A percentile compares a stretch with the other conserved stretches of the same genome.
phyloP scores from a whole-genome alignment of 2,113 vertebrate species.

The Lota lota region DNA sequence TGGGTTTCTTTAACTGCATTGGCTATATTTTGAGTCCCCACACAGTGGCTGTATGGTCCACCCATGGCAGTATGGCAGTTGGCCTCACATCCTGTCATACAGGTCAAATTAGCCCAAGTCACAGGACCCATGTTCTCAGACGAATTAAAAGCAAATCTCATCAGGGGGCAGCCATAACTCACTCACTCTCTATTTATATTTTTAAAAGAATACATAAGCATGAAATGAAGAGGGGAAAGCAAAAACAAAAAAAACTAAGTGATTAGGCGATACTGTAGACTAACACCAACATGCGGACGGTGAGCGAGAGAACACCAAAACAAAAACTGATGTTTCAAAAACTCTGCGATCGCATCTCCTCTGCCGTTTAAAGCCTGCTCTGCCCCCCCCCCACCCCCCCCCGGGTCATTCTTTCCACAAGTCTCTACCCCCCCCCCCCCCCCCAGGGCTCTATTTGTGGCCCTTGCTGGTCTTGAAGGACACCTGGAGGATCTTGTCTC shows the following conservation, averaged over 20 bases:
- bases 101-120: constrained; percentile 50
- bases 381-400: constrained; percentile 40
- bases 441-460: constrained; percentile 84
- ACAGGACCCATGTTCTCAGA: not conserved
- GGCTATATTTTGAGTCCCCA: no score
- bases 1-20: no score
- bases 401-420: not conserved
- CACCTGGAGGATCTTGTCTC: constrained; percentile 99
- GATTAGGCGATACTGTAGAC: constrained; percentile 70
- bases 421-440: constrained; percentile 19
- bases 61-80: no score
- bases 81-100: no score
- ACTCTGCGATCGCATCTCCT: not conserved
- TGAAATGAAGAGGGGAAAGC: constrained; percentile 67
- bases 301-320: constrained; percentile 75
- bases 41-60: no score
- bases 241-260: constrained; percentile 74
- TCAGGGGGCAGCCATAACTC: no score
- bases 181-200: no score
- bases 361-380: constrained; percentile 31
- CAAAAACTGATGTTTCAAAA: constrained; percentile 41
- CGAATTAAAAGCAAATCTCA: not conserved
- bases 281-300: constrained; percentile 83
- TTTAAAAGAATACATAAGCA: constrained; percentile 76
- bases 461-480: constrained; percentile 99